Conservation (phyloP, 2,797 vertebrate species). For the Oreortyx pictus region DNA sequence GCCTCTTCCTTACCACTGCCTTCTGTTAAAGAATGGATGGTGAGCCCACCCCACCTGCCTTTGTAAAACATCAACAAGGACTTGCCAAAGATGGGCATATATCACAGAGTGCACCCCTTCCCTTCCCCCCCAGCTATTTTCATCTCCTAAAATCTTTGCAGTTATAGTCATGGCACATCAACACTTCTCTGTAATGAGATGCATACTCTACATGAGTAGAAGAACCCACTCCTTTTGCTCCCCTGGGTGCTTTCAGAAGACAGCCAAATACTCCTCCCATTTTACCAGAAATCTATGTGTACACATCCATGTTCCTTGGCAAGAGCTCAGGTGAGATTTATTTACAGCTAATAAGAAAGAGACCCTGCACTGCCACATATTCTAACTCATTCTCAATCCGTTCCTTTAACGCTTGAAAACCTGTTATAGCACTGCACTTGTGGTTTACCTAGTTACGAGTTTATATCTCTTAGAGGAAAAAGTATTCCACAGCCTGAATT, state of each 20-base stretch:
- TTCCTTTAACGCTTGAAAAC: neutral
- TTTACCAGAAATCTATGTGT: neutral
- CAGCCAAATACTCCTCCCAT: neutral
- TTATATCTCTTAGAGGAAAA: neutral
- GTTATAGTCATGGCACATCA: neutral
- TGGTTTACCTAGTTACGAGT: neutral
- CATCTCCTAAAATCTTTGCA: neutral
- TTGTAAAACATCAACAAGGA: neutral
- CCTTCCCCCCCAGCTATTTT: neutral
- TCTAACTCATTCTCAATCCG: neutral
- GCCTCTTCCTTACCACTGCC: neutral
- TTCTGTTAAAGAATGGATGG: neutral
- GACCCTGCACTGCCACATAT: neutral
- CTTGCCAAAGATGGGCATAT: neutral
- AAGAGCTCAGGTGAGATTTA: neutral
- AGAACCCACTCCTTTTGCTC: neutral
- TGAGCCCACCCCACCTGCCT: neutral
- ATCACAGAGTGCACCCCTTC: neutral
- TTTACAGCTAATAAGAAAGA: neutral
- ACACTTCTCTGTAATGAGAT: accelerated
- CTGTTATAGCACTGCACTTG: neutral
- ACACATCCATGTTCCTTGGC: neutral
- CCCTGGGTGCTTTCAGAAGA: neutral
- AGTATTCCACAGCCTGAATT: neutral
- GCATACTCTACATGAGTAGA: neutral